Base-by-base conservation (phyloP, 2,113 vertebrate genomes). In the Tauraco erythrolophus region DNA sequence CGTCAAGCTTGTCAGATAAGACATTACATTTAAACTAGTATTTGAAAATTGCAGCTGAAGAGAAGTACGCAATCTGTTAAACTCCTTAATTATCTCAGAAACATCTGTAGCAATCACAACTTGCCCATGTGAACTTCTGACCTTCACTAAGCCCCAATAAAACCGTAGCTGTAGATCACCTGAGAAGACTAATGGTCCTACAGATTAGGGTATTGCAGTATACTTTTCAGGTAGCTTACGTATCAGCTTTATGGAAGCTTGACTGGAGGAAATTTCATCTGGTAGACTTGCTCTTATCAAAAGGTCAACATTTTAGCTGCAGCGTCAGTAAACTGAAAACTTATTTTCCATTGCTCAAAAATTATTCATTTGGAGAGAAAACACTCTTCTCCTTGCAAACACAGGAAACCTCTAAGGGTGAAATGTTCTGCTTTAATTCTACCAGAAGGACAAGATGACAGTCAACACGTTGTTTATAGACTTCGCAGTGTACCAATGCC, bases 401-500 rank as follows among this genome's bases (percentile, higher is more conserved):
- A 11, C 37, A 68, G 64, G 46, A 56, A n/a, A 7, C 39, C 10
- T 65, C 14, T 12, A 48, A 19, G 54, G 28, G 14, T 11, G 62
- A 72, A 82, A 75, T 3, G 8, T 66, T 17, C 21, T 74, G 56
- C 64, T 84, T 80, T 39, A 30, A 19, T 27, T 37, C 51, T 23
- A 58, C 25, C 51, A 43, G 22, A 24, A 74, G 15, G 35, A 64
- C n/a, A 31, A 41, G 50, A 18, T 31, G 6, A 18, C 1, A 5
- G 39, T 23, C 1, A 3, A 33, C 11, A 3, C 0, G 0, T 22
- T 43, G 22, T 54, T 68, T 8, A 31, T 8, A 31, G 33, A 31
- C 11, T 51, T 45, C 27, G 6, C 27, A 37, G 28, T 3, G 30
- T 33, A 27, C 24, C 46, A 27, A 1, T 76, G 33, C 31, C 3